phyloP scores from a whole-genome alignment of 2,888 invertebrate species.

The Drosophila kokeensis region DNA sequence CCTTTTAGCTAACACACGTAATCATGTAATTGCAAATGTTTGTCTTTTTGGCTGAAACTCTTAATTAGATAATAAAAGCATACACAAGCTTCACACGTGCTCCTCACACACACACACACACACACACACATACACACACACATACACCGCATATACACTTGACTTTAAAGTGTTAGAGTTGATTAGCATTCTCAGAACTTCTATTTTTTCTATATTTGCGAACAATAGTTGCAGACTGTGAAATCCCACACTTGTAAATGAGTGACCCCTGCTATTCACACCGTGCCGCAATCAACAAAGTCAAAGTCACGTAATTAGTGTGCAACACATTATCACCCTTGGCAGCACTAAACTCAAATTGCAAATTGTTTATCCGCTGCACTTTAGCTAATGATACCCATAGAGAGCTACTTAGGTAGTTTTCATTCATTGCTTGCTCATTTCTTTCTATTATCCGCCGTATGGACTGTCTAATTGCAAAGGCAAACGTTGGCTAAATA shows the following conservation, averaged over 20 bases:
- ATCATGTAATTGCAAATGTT: conserved; percentile 72
- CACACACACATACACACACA: neutral
- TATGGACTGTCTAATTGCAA: conserved; percentile 11
- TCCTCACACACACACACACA: conserved; percentile 1
- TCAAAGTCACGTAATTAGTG: conserved; percentile 31
- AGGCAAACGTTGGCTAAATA: neutral
- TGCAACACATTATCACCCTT: conserved; percentile 15
- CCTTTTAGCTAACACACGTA: conserved; percentile 61
- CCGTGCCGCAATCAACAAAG: conserved; percentile 21
- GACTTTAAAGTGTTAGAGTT: conserved; percentile 1
- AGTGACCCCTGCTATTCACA: conserved; percentile 40
- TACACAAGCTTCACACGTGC: conserved; percentile 46
- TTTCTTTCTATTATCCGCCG: neutral
- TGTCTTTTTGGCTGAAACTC: conserved; percentile 55
- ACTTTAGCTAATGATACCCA: conserved; percentile 3
- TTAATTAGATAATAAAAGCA: conserved; percentile 68
- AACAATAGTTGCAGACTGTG: neutral
- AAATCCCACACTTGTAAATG: conserved; percentile 18
- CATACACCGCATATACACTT: neutral
- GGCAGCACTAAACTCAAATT: neutral
- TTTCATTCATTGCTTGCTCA: conserved; percentile 4
- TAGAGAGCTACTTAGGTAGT: neutral
- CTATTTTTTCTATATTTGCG: conserved; percentile 11
- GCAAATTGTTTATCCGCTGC: conserved; percentile 17
- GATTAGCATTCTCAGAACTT: conserved; percentile 46